A percentile compares a stretch with the other conserved stretches of the same genome.
phyloP scores from a whole-genome alignment of 2,888 invertebrate species.

The Scaptomyza flava region DNA sequence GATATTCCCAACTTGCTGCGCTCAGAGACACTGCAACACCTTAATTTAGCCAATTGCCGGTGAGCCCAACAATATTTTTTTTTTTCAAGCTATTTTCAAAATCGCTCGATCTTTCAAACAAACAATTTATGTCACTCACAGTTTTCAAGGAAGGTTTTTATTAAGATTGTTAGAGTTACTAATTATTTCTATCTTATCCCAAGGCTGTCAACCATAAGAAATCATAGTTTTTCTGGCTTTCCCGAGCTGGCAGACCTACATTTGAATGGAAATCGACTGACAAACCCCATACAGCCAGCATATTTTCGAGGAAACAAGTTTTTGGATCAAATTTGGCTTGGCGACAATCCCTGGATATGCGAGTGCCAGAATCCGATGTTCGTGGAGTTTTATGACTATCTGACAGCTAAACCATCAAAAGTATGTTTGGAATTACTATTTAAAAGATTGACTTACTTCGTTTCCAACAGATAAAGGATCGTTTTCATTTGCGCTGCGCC shows the following conservation, averaged over 20 bases:
- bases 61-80: conserved; percentile 34
- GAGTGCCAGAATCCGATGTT: conserved; percentile 88
- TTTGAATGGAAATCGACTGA: conserved; percentile 90
- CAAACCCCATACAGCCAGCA: conserved; percentile 86
- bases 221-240: conserved; percentile 87
- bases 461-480: conserved; percentile 77
- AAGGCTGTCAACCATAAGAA: conserved; percentile 87
- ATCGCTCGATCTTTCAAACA: background rate
- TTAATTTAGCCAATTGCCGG: conserved; percentile 85
- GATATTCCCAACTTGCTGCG: conserved; percentile 87
- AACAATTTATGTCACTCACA: background rate
- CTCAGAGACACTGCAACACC: conserved; percentile 86
- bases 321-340: conserved; percentile 87
- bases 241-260: conserved; percentile 87
- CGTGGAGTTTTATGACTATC: conserved; percentile 87
- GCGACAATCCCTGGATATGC: conserved; percentile 92
- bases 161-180: background rate
- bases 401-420: conserved; percentile 86
- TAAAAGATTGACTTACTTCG: background rate
- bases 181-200: background rate
- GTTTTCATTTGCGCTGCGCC: conserved; percentile 87
- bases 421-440: conserved; percentile 45
- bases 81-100: background rate
- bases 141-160: no score
- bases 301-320: conserved; percentile 87